Evolutionary conservation across 2,113 vertebrate genomes (phyloP).

Genomic region (Cynopterus brachyotis): DNA sequence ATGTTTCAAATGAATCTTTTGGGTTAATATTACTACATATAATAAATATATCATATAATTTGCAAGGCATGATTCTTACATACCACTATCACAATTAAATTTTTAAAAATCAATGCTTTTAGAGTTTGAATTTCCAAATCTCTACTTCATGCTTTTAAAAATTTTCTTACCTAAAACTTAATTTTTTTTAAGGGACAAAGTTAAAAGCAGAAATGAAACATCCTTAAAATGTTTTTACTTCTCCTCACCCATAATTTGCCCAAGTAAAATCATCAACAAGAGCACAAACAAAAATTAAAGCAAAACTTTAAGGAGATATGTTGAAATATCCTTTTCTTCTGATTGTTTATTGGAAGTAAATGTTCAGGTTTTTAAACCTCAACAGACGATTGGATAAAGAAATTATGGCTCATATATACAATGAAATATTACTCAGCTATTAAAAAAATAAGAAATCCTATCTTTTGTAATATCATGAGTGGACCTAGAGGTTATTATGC

Average conservation of each 20-base stretch:
- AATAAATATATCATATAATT: not conserved
- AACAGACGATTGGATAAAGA: no score
- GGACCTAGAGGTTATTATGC: no score
- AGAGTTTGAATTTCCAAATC: not conserved
- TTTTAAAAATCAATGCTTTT: not conserved
- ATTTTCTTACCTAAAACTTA: not conserved
- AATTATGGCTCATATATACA: no score
- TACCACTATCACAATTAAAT: not conserved
- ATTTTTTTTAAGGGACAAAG: not conserved
- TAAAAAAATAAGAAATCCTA: no score
- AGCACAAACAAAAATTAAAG: not conserved
- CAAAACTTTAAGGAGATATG: not conserved
- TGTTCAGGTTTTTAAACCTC: not conserved
- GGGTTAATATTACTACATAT: not conserved
- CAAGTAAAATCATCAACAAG: not conserved
- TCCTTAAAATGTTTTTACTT: not conserved
- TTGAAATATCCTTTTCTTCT: not conserved
- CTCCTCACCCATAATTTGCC: not conserved
- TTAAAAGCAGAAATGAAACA: not conserved
- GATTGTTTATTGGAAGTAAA: not conserved
- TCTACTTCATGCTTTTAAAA: not conserved
- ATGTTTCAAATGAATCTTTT: not conserved
- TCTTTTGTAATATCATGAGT: no score
- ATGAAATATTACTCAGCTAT: no score
- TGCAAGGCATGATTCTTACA: not conserved